Percentiles rank a stretch among this genome's conserved stretches.
These are phyloP conservation scores for Drosophila subobscura DNA, from an alignment of 1,140 invertebrate species.

Conservation along the genomic window DNA sequence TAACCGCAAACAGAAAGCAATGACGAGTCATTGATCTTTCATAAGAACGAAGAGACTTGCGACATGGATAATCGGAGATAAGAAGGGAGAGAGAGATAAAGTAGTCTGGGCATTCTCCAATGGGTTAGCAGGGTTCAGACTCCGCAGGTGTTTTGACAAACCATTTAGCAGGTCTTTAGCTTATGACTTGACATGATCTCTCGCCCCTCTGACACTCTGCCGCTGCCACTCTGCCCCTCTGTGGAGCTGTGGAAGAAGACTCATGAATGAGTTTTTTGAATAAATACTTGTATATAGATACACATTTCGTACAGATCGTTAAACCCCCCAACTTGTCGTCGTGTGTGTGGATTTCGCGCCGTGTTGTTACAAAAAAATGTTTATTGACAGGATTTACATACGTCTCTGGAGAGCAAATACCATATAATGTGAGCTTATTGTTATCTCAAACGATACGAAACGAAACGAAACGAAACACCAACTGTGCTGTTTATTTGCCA, in stretches of 20 bases:
- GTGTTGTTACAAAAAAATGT: conserved; percentile 56
- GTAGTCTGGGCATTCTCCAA: conserved; percentile 17
- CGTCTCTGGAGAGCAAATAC: conserved; percentile 40
- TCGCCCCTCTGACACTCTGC: background rate
- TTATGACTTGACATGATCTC: conserved; percentile 40
- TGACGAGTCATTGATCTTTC: conserved; percentile 55
- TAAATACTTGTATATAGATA: conserved; percentile 15
- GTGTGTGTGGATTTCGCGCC: conserved; percentile 23
- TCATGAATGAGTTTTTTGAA: conserved; percentile 27
- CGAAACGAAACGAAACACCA: conserved; percentile 16
- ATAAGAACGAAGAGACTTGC: conserved; percentile 8
- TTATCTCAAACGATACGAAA: conserved; percentile 30
- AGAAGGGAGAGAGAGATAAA: background rate
- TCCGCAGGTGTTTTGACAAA: conserved; percentile 54
- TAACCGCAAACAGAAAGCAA: conserved; percentile 41
- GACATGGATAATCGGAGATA: background rate
- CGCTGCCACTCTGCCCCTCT: conserved; percentile 9
- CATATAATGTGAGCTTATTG: conserved; percentile 47
- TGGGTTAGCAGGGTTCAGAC: conserved; percentile 41
- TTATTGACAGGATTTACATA: conserved; percentile 71
- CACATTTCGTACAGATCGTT: conserved; percentile 58
- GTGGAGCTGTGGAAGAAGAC: conserved; percentile 12
- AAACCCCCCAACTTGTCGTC: conserved; percentile 52
- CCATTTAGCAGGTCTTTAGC: conserved; percentile 62
- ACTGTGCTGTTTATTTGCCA: conserved; percentile 37